Evolutionary conservation across 2,113 vertebrate species (phyloP), one percentile per base, ranked within the genome.

Genomic region (Campylomormyrus numenius): DNA sequence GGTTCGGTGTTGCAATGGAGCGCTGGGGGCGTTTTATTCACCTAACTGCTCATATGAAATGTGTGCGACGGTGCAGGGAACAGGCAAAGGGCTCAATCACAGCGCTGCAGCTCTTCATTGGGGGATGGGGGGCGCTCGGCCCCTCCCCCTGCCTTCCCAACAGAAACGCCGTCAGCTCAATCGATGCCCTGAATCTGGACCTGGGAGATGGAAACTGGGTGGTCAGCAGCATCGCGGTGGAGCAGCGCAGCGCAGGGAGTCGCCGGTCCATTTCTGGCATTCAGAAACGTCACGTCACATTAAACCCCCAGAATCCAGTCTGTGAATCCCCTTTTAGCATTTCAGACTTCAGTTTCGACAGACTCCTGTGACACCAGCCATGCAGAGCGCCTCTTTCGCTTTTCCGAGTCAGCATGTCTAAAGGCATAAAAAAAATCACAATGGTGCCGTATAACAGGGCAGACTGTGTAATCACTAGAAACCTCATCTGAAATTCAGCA

Each of bases 181-280:
- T 88, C 87, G 53, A 87, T 87, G 87, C 52, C 31, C 87, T 35
- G 87, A 88, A 62, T 62, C 87, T 66, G 87, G 53, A 88, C 52
- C 27, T 21, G 19, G 6, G 17, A 62, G 27, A 19, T 9, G 35
- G 31, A 45, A 45, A 58, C 85, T 8, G 48, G 27, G n/a, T 21
- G 49, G 85, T 53, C 48, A 49, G 48, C 50, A 35, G 49, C 49
- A 50, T 52, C 48, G 21, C 13, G 13, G n/a, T 27, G 11, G 19
- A 31, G 49, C n/a, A 31, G 21, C 4, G 42, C 19, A 19, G 80
- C 1, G 27, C 70, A 39, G 70, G 70, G 70, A 77, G 9, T 39
- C 35, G 15, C 70, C 1, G 31, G 35, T 17, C 17, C 31, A 19
- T 39, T 39, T 53, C 27, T 35, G 17, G 17, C 21, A 31, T 27